These are phyloP conservation scores for Ptychadena robeensis DNA, from an alignment of 2,797 vertebrate genomes.

Conservation along the genomic window DNA sequence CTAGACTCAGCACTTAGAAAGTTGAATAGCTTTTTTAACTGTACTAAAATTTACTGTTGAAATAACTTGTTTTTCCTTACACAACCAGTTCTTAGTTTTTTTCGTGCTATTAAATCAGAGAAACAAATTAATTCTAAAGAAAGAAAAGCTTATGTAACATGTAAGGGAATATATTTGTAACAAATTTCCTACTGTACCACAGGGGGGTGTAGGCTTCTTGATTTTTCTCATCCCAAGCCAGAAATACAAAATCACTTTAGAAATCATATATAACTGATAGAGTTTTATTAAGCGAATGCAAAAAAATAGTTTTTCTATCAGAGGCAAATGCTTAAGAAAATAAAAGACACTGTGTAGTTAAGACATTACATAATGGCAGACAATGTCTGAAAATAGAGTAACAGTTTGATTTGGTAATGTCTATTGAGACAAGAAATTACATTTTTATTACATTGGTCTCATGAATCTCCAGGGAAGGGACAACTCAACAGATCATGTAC, in stretches of 20 bases:
- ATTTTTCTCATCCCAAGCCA: not conserved
- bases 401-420: conserved; percentile 14
- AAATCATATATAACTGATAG: conserved; percentile 18
- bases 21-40: too few relatives aligned
- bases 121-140: too few relatives aligned
- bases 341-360: conserved; percentile 18
- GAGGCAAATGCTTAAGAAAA: conserved; percentile 17
- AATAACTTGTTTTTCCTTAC: too few relatives aligned
- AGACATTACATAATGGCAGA: conserved; percentile 4
- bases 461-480: not conserved
- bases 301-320: conserved; percentile 26
- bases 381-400: conserved; percentile 19
- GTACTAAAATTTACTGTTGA: too few relatives aligned
- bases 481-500: not conserved
- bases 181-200: not conserved
- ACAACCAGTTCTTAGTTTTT: too few relatives aligned
- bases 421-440: conserved; percentile 23
- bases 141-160: too few relatives aligned
- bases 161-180: not conserved
- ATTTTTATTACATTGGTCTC: conserved; percentile 24
- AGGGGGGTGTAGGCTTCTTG: not conserved
- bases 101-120: too few relatives aligned
- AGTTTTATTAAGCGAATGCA: conserved; percentile 45
- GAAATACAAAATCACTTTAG: not conserved
- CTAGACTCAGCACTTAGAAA: too few relatives aligned